These are phyloP conservation scores for Macroteleia sp. DNA, from an alignment of 2,888 invertebrate genomes.

Conservation along the genomic window DNA sequence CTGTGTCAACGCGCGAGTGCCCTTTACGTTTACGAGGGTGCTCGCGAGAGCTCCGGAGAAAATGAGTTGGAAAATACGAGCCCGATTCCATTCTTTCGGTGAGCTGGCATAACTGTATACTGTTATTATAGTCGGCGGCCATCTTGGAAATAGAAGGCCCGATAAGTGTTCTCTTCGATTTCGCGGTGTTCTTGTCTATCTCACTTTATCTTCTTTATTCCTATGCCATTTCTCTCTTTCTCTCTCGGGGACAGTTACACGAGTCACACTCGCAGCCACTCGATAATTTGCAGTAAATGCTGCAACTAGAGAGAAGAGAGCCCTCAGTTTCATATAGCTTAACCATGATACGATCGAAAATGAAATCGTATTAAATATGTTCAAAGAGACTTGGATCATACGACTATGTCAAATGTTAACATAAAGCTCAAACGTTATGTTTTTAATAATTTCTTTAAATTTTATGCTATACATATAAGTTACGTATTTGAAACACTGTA, in stretches of 20 bases:
- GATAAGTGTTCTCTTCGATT: slow-evolving; percentile 75
- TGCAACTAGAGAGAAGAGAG: slow-evolving; percentile 57
- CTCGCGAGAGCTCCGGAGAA: slow-evolving; percentile 74
- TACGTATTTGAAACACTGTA: too few species aligned
- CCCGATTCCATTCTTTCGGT: slow-evolving; percentile 50
- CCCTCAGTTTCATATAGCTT: slow-evolving; percentile 50
- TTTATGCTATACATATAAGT: too few species aligned
- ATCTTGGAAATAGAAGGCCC: slow-evolving; percentile 61
- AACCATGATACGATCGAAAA: slow-evolving; percentile 64
- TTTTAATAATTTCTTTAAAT: slow-evolving; percentile 26
- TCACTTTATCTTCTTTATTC: background rate
- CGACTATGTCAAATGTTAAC: slow-evolving; percentile 31
- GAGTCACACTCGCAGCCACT: slow-evolving; percentile 72
- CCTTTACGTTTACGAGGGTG: slow-evolving; percentile 78
- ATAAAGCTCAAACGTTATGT: slow-evolving; percentile 28
- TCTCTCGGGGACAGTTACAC: slow-evolving; percentile 76
- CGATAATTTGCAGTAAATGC: slow-evolving; percentile 77
- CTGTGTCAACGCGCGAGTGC: slow-evolving; percentile 75
- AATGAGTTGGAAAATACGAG: slow-evolving; percentile 78
- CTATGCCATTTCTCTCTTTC: too few species aligned
- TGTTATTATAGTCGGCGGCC: slow-evolving; percentile 52
- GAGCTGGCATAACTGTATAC: slow-evolving; percentile 36
- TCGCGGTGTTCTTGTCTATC: background rate
- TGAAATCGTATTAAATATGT: slow-evolving; percentile 63
- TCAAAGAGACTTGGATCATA: slow-evolving; percentile 47